These are phyloP conservation scores for Papilio polyxenes DNA, from an alignment of 1,140 invertebrate species.

Conservation along the genomic window DNA sequence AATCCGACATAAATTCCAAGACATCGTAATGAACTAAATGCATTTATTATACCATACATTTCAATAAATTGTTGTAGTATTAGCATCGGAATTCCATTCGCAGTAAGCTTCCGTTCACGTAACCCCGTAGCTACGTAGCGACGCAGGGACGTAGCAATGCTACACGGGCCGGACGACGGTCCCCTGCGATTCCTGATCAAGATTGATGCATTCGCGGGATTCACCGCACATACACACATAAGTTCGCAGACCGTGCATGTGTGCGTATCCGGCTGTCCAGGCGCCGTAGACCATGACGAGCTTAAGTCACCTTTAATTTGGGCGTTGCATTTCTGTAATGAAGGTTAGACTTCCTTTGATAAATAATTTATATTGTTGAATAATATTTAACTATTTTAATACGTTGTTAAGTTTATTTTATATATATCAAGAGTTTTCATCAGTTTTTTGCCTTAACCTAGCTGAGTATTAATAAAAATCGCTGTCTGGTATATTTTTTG, in stretches of 20 bases:
- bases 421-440: too few relatives aligned
- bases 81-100: conserved; percentile 53
- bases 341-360: not conserved
- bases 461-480: too few relatives aligned
- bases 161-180: conserved; percentile 41
- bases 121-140: conserved; percentile 44
- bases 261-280: not conserved
- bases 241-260: not conserved
- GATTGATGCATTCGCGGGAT: conserved; percentile 60
- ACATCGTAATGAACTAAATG: not conserved
- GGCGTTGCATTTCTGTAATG: not conserved
- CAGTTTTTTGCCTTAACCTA: too few relatives aligned
- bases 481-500: too few relatives aligned
- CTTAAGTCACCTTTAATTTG: conserved; percentile 23
- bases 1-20: not conserved
- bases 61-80: conserved; percentile 43
- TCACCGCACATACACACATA: conserved; percentile 30
- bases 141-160: conserved; percentile 47
- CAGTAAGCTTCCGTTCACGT: conserved; percentile 48
- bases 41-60: conserved; percentile 27
- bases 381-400: not conserved
- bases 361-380: not conserved
- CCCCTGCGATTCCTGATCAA: conserved; percentile 62
- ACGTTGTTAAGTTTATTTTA: not conserved
- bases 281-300: conserved; percentile 26